phyloP scores from a whole-genome alignment of 1,140 invertebrate genomes.

The Arctopsyche grandis region DNA sequence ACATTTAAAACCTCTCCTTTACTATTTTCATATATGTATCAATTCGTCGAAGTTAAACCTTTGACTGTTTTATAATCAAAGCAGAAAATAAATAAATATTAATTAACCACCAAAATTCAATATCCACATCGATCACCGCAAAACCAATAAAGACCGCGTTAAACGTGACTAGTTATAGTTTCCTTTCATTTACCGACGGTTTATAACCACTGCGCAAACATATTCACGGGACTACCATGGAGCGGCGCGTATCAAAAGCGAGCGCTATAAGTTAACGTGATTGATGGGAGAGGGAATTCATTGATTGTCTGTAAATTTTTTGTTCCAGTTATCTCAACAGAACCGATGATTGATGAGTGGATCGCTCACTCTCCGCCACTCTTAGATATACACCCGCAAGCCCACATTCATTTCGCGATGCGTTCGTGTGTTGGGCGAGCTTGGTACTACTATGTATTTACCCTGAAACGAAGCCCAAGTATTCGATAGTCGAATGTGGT shows the following conservation, averaged over 20 bases:
- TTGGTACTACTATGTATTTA: too few species aligned
- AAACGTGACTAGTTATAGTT: too few species aligned
- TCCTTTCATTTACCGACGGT: not conserved
- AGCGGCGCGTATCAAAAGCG: not conserved
- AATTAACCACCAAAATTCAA: too few species aligned
- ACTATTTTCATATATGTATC: too few species aligned
- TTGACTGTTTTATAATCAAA: too few species aligned
- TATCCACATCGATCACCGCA: too few species aligned
- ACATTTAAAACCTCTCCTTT: too few species aligned
- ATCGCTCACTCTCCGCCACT: conserved; percentile 1
- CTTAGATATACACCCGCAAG: conserved; percentile 7
- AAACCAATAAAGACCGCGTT: too few species aligned
- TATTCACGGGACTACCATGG: too few species aligned
- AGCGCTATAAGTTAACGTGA: conserved; percentile 35
- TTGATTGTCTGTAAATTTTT: conserved; percentile 47
- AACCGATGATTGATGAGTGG: conserved; percentile 45
- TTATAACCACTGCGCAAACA: not conserved
- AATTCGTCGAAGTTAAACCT: too few species aligned
- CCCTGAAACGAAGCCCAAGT: not conserved
- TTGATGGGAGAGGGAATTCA: conserved; percentile 36
- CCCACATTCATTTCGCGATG: not conserved
- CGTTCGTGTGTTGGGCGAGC: not conserved
- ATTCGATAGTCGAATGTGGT: not conserved
- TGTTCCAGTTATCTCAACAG: conserved; percentile 34
- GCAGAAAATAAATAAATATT: too few species aligned